A percentile compares a stretch with the other conserved stretches of the same genome.
phyloP scores from a whole-genome alignment of 35 echinoderm and acorn worm genomes.

The Apostichopus californicus region DNA sequence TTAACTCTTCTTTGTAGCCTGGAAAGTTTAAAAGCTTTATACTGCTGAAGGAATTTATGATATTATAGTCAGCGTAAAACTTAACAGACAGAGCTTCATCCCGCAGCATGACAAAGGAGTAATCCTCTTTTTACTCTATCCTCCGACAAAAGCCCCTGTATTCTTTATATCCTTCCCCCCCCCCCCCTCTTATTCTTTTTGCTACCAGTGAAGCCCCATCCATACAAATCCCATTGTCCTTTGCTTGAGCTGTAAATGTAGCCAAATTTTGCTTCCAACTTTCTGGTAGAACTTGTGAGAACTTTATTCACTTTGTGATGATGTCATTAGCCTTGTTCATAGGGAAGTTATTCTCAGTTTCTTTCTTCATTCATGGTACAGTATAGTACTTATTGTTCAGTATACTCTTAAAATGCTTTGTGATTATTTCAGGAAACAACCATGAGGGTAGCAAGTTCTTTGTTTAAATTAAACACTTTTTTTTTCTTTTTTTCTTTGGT shows the following conservation, averaged over 20 bases:
- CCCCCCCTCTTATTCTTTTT: no score
- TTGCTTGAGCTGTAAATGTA: not conserved
- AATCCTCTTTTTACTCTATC: not conserved
- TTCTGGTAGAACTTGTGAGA: not conserved
- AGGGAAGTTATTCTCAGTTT: not conserved
- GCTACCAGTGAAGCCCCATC: not conserved
- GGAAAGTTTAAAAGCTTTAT: not conserved
- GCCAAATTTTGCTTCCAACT: not conserved
- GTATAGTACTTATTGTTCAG: no score
- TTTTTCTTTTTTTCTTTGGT: no score
- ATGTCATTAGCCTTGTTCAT: not conserved
- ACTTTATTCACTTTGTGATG: not conserved
- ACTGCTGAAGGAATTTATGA: not conserved
- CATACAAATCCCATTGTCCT: not conserved
- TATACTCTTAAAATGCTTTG: no score
- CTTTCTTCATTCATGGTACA: no score
- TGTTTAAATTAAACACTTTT: no score
- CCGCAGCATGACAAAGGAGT: not conserved
- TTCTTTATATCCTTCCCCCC: not conserved
- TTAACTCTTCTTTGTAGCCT: no score
- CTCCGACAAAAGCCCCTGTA: not conserved
- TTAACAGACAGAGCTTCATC: not conserved
- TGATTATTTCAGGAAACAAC: no score
- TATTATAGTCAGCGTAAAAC: not conserved
- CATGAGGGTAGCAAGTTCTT: no score